phyloP scores from a whole-genome alignment of 2,113 vertebrate genomes.

The Theropithecus gelada region DNA sequence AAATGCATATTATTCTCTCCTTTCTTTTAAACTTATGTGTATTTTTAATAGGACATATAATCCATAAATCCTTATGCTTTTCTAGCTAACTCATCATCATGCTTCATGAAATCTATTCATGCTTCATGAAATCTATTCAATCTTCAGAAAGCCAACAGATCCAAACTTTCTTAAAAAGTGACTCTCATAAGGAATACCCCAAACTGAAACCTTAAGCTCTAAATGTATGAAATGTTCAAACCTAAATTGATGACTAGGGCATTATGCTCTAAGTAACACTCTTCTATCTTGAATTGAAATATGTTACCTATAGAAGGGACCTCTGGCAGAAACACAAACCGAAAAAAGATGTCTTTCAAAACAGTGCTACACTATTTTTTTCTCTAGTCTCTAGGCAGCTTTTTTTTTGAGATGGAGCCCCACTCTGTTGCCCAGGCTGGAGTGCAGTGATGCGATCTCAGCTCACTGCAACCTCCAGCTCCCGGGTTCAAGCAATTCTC shows the following conservation, averaged over 20 bases:
- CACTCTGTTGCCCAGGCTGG: no score
- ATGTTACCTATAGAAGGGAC: not conserved
- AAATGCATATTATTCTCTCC: conserved; percentile 10
- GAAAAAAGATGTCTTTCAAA: conserved; percentile 13
- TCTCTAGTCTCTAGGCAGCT: not conserved
- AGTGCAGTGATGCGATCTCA: no score
- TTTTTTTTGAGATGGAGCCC: no score
- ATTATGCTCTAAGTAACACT: not conserved
- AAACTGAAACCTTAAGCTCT: not conserved
- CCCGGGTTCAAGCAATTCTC: no score
- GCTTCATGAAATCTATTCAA: not conserved
- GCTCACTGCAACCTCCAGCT: no score
- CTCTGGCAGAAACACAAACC: conserved; percentile 7
- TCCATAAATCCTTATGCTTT: conserved; percentile 30
- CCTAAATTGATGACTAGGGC: not conserved
- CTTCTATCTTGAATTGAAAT: not conserved
- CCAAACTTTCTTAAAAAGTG: not conserved
- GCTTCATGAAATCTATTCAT: not conserved
- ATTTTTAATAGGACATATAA: conserved; percentile 46
- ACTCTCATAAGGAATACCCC: not conserved
- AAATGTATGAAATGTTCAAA: not conserved
- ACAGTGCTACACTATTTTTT: not conserved
- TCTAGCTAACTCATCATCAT: conserved; percentile 26
- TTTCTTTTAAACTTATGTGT: not conserved
- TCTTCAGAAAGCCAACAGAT: not conserved